Base-by-base conservation (phyloP, 2,888 invertebrate genomes). In the Netelia melanura region DNA sequence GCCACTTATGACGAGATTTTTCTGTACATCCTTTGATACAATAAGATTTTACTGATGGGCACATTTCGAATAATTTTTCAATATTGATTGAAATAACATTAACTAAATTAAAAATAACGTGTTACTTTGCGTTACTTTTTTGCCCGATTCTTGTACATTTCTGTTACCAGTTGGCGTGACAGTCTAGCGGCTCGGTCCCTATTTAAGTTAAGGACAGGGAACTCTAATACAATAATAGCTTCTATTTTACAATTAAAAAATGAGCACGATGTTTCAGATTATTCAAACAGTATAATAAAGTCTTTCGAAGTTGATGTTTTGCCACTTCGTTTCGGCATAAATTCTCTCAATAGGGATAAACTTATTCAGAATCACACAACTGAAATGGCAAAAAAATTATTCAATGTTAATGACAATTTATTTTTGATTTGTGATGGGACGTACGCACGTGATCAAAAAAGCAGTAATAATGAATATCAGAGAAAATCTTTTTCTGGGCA, bases 221-320 rank as follows among this genome's bases (percentile, higher is more conserved):
- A 83, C 30, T 83, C 74, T 14, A 83, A 83, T 62, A 67, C 48
- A 38, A 44, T 83, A 14, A 67, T 83, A 30, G 52, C 78, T 0
- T 14, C 70, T 38, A 76, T 54, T 62, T 43, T 43, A 23, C 54
- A 76, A 38, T 23, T 70, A 5, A 23, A 61, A 62, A 17, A 58
- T 43, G 70, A 81, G 17, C 64, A 76, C 30, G 43, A 70, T 14
- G 62, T 76, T 8, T 89, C 88, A 54, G 76, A 88, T 54, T 89
- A 78, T 81, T 85, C 44, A 11, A 56, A 54, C 1, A 75, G 81
- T 9, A 83, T 89, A 0, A 67, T 90, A n/a, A 79, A 86, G 44
- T 80, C 87, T 23, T 89, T 89, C 75, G 85, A 89, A 84, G 87
- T 87, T 67, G 86, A 89, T 82, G 72, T 89, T 30, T 64, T 90